These are phyloP conservation scores for Perccottus glenii DNA, from an alignment of 2,113 vertebrate genomes.

Conservation along the genomic window DNA sequence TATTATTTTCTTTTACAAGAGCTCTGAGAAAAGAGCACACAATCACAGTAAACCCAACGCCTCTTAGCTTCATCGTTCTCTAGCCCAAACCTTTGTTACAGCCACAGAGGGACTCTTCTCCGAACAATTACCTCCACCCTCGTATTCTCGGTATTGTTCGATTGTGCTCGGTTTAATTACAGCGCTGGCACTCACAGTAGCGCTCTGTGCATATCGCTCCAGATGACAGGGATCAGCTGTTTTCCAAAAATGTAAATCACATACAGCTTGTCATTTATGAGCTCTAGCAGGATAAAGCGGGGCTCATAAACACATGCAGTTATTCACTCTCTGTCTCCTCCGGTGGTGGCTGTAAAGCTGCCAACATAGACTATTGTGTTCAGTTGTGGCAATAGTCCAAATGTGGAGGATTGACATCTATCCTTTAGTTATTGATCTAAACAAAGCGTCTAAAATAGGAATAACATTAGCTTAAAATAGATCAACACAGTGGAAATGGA, in stretches of 20 bases:
- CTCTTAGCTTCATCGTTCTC: background rate
- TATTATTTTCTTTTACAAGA: constrained; percentile 31
- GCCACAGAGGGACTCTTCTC: constrained; percentile 8
- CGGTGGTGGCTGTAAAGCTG: constrained; percentile 28
- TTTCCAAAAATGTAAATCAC: constrained; percentile 47
- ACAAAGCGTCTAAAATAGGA: background rate
- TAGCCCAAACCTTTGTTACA: background rate
- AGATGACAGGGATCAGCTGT: constrained; percentile 19
- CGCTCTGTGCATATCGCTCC: constrained; percentile 3
- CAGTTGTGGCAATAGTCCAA: constrained; percentile 6
- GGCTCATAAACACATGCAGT: constrained; percentile 38
- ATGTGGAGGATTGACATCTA: constrained; percentile 1
- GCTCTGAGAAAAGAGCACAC: background rate
- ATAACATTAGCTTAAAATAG: background rate
- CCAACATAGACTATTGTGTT: constrained; percentile 41
- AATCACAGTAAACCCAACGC: background rate
- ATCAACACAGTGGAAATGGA: background rate
- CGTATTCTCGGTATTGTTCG: background rate
- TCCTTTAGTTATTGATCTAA: constrained; percentile 18
- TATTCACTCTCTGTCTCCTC: constrained; percentile 30
- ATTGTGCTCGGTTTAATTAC: background rate
- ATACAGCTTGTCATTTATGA: constrained; percentile 46
- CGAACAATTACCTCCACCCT: background rate
- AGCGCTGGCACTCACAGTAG: constrained; percentile 8
- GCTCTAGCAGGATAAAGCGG: constrained; percentile 32